phyloP scores from a whole-genome alignment of 2,888 invertebrate genomes.

The Drosophila recens region DNA sequence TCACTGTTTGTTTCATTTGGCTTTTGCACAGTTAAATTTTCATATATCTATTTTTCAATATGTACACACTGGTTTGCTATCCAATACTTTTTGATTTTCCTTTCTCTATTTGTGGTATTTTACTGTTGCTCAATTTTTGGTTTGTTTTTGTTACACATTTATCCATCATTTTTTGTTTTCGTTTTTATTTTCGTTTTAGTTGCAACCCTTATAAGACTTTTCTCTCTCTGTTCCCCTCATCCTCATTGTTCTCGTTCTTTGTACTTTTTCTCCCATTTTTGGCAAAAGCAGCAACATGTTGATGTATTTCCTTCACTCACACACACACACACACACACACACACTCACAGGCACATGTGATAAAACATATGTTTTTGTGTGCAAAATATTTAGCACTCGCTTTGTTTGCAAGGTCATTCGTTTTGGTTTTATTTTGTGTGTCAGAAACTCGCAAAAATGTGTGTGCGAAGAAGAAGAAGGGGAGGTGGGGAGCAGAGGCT shows the following conservation, averaged over 20 bases:
- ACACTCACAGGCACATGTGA: conserved; percentile 15
- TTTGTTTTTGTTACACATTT: conserved; percentile 30
- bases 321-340: conserved; percentile 7
- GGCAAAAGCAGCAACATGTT: conserved; percentile 66
- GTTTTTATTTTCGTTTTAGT: conserved; percentile 62
- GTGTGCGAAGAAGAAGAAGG: conserved; percentile 8
- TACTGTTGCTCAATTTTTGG: conserved; percentile 11
- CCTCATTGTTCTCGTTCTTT: conserved; percentile 13
- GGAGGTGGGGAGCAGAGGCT: background rate
- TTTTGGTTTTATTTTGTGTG: conserved; percentile 81
- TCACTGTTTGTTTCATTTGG: background rate
- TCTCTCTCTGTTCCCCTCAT: conserved; percentile 8
- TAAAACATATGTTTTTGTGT: conserved; percentile 64
- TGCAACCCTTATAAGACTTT: conserved; percentile 37
- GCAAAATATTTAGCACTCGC: conserved; percentile 62
- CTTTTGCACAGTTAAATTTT: conserved; percentile 1
- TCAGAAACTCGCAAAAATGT: conserved; percentile 52
- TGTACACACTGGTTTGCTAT: conserved; percentile 10
- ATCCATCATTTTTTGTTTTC: conserved; percentile 51
- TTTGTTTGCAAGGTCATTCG: conserved; percentile 83
- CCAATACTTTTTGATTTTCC: background rate
- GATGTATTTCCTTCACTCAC: conserved; percentile 53
- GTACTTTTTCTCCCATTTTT: conserved; percentile 32
- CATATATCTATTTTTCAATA: background rate
- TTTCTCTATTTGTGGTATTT: background rate